These are phyloP conservation scores for Drosophila mauritiana DNA, from an alignment of 1,140 invertebrate species.

Conservation along the genomic window DNA sequence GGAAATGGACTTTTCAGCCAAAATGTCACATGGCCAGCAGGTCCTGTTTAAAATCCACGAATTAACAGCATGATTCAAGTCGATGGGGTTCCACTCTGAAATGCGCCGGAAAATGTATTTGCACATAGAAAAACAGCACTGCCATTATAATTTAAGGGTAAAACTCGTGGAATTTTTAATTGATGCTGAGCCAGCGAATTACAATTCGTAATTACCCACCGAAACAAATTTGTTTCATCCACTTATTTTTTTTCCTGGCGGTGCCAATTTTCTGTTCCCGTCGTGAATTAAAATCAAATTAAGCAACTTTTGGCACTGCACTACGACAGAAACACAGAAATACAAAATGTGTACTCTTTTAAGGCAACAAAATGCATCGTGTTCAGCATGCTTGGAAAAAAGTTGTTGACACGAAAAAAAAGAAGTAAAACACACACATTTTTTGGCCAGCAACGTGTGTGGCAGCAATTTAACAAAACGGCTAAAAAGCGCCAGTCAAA, in stretches of 20 bases:
- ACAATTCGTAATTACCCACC: conserved; percentile 37
- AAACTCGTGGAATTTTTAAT: conserved; percentile 46
- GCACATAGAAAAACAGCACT: conserved; percentile 3
- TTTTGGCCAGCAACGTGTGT: conserved; percentile 28
- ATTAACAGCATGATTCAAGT: conserved; percentile 10
- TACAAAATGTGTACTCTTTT: conserved; percentile 19
- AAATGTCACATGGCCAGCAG: conserved; percentile 64
- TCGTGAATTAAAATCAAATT: conserved; percentile 71
- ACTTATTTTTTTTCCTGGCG: conserved; percentile 29
- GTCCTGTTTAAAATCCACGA: conserved; percentile 16
- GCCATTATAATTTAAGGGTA: conserved; percentile 13
- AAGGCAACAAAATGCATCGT: conserved; percentile 38
- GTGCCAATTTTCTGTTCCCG: conserved; percentile 29
- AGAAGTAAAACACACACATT: conserved; percentile 22
- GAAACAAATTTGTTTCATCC: conserved; percentile 16
- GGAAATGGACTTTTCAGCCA: conserved; percentile 76
- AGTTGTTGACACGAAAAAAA: conserved; percentile 13
- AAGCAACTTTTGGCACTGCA: conserved; percentile 60
- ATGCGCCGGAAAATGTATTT: neutral
- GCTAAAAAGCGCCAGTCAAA: conserved; percentile 26
- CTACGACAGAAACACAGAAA: conserved; percentile 20
- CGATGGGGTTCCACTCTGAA: neutral
- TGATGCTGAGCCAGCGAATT: conserved; percentile 44
- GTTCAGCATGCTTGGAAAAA: conserved; percentile 21
- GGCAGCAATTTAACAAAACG: conserved; percentile 4